Evolutionary conservation across 2,888 invertebrate genomes (phyloP).

Genomic region (Imbricaverruca yamaguchii): DNA sequence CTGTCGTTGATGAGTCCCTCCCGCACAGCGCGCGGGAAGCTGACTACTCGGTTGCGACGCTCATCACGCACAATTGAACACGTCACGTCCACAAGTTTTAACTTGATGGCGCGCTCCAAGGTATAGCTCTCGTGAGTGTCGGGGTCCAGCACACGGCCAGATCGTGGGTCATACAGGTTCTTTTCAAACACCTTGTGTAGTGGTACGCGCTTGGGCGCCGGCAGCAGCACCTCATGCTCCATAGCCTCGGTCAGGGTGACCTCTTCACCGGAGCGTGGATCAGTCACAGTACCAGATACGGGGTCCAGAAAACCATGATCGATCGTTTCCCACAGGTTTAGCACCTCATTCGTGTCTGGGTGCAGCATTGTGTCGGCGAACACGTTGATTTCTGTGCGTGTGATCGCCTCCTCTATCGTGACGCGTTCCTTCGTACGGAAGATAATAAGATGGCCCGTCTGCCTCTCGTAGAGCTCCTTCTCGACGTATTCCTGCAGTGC

Average conservation of each 20-base stretch:
- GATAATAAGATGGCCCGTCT: neutral
- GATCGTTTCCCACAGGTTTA: slow-evolving; percentile 71
- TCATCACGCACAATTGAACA: slow-evolving; percentile 76
- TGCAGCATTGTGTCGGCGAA: slow-evolving; percentile 69
- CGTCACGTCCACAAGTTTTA: slow-evolving; percentile 73
- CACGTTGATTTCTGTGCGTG: slow-evolving; percentile 55
- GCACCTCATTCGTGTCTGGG: slow-evolving; percentile 68
- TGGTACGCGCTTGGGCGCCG: slow-evolving; percentile 72
- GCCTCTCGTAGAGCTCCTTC: neutral
- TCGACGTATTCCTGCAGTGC: slow-evolving; percentile 12
- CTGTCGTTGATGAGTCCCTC: slow-evolving; percentile 67
- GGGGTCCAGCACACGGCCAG: slow-evolving; percentile 72
- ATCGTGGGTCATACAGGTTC: slow-evolving; percentile 78
- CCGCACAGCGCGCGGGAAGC: slow-evolving; percentile 72
- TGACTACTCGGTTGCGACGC: slow-evolving; percentile 65
- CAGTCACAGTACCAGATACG: slow-evolving; percentile 65
- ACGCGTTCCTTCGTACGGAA: slow-evolving; percentile 43
- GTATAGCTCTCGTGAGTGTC: slow-evolving; percentile 69
- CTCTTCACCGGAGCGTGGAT: slow-evolving; percentile 64
- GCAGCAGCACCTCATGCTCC: slow-evolving; percentile 69
- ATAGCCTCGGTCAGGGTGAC: slow-evolving; percentile 74
- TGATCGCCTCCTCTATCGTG: slow-evolving; percentile 40
- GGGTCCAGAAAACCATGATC: slow-evolving; percentile 66
- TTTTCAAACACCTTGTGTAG: slow-evolving; percentile 83
- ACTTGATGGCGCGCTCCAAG: slow-evolving; percentile 72